Conservation (phyloP, 2,113 vertebrate species). For the Barnardius zonarius region DNA sequence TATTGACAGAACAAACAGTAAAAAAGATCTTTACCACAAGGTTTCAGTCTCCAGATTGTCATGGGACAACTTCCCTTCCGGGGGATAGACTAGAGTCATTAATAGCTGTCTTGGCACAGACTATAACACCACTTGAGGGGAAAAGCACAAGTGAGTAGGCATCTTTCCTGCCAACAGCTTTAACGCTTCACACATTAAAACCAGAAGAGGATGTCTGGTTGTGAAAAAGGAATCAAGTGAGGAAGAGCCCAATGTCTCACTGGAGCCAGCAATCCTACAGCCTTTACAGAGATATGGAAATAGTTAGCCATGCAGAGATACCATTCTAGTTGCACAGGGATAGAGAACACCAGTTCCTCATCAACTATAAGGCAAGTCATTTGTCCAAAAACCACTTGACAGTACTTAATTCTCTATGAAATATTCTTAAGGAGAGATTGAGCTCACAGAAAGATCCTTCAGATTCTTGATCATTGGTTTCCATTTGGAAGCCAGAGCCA, state of each 20-base stretch:
- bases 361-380: not conserved
- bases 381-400: not conserved
- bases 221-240: not conserved
- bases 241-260: not conserved
- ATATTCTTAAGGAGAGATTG: not conserved
- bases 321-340: not conserved
- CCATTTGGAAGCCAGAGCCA: conserved; percentile 20
- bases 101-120: not conserved
- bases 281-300: not conserved
- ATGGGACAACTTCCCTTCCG: conserved; percentile 22
- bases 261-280: not conserved
- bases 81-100: not conserved
- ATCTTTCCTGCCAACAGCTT: not conserved
- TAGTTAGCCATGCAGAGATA: not conserved
- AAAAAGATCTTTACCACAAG: not conserved
- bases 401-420: not conserved
- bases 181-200: not conserved
- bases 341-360: not conserved
- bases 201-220: not conserved
- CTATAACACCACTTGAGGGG: not conserved
- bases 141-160: not conserved
- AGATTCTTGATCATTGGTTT: not conserved
- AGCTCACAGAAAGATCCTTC: not conserved
- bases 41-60: conserved; percentile 38
- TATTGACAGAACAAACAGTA: not conserved